Percentiles rank a stretch among this genome's conserved stretches.
phyloP scores from a whole-genome alignment of 2,797 vertebrate species.

The Spinibarbus caldwelli region DNA sequence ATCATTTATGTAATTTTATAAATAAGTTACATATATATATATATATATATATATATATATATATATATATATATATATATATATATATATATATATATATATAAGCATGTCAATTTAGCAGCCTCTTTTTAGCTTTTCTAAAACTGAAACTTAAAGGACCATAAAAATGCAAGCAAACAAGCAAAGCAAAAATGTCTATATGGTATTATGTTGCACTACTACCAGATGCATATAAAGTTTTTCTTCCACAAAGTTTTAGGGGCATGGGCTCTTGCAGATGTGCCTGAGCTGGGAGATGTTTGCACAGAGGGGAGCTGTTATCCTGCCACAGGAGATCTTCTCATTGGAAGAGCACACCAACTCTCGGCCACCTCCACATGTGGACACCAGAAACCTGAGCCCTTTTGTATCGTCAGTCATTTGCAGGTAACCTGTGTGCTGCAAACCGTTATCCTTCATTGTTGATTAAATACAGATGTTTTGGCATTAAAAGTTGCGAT shows the following conservation, averaged over 20 bases:
- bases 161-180: neutral
- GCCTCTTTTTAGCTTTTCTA: neutral
- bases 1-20: too few species aligned
- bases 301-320: constrained; percentile 97
- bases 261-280: constrained; percentile 71
- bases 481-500: neutral
- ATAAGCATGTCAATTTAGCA: neutral
- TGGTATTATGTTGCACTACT: neutral
- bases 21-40: neutral
- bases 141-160: neutral
- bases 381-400: constrained; percentile 82
- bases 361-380: constrained; percentile 90
- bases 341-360: constrained; percentile 89
- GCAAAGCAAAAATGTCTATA: too few species aligned
- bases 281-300: constrained; percentile 87
- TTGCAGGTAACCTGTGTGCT: constrained; percentile 83
- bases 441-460: neutral
- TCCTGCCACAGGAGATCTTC: constrained; percentile 94
- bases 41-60: too few species aligned
- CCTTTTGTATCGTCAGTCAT: constrained; percentile 98
- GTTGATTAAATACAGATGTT: neutral
- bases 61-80: too few species aligned
- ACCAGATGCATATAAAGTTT: neutral
- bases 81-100: too few species aligned
- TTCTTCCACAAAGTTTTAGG: constrained; percentile 71